phyloP scores from a whole-genome alignment of 2,888 invertebrate species.

The Mechanitis messenoides region DNA sequence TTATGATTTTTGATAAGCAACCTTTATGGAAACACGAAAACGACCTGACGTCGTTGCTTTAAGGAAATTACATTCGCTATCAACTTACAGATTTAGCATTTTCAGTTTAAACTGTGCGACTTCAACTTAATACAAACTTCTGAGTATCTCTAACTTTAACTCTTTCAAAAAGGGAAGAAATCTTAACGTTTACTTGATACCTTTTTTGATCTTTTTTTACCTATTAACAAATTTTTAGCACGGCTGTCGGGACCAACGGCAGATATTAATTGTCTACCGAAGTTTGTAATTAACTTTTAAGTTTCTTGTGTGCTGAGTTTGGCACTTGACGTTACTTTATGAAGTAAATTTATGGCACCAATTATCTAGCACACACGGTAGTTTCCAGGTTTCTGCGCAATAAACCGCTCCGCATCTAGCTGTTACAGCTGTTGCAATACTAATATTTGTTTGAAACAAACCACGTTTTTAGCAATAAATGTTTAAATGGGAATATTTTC shows the following conservation, averaged over 20 bases:
- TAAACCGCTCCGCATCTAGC: slow-evolving; percentile 22
- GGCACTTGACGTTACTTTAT: slow-evolving; percentile 48
- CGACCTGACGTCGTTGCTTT: neutral
- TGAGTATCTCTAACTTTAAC: neutral
- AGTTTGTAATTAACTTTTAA: slow-evolving; percentile 68
- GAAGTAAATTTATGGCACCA: slow-evolving; percentile 54
- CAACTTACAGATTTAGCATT: neutral
- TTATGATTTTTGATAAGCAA: slow-evolving; percentile 1
- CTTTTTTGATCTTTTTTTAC: slow-evolving; percentile 12
- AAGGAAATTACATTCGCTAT: neutral
- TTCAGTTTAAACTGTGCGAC: neutral
- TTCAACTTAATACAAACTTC: neutral
- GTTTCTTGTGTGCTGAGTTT: slow-evolving; percentile 57
- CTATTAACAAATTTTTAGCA: slow-evolving; percentile 8
- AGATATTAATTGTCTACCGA: slow-evolving; percentile 61
- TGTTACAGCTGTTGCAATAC: slow-evolving; percentile 22
- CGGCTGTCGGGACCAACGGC: slow-evolving; percentile 19
- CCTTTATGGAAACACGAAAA: neutral
- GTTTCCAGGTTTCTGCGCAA: slow-evolving; percentile 32
- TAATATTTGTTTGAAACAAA: slow-evolving; percentile 24
- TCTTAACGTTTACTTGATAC: slow-evolving; percentile 7
- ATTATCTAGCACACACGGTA: slow-evolving; percentile 42
- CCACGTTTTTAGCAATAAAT: slow-evolving; percentile 19
- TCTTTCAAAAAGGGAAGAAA: neutral
- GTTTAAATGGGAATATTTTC: slow-evolving; percentile 11